phyloP scores from a whole-genome alignment of 2,797 vertebrate genomes.

The Diceros bicornis region DNA sequence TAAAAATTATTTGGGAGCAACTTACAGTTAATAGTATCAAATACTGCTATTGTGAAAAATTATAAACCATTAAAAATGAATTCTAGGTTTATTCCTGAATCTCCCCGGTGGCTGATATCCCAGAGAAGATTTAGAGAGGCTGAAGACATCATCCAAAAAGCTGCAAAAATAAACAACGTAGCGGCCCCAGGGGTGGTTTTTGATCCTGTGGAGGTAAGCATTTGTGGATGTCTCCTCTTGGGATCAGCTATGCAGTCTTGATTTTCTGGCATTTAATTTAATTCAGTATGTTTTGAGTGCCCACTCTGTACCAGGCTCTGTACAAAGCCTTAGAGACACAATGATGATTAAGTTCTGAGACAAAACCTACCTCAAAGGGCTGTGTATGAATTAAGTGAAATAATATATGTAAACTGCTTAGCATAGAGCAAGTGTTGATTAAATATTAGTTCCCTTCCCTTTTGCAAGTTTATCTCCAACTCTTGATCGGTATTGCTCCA shows the following conservation, averaged over 20 bases:
- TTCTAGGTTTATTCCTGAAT: conserved; percentile 96
- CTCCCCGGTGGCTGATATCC: conserved; percentile 96
- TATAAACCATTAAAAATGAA: conserved; percentile 61
- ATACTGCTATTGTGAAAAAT: background rate
- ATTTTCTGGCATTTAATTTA: conserved; percentile 14
- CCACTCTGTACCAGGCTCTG: background rate
- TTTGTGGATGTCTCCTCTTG: background rate
- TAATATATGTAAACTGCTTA: conserved; percentile 1
- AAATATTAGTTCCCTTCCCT: conserved; percentile 19
- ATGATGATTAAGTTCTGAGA: background rate
- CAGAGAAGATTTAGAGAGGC: conserved; percentile 94
- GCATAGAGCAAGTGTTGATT: background rate
- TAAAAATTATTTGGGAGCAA: conserved; percentile 8
- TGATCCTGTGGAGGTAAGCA: conserved; percentile 89
- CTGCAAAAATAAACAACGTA: conserved; percentile 93
- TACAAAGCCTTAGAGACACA: background rate
- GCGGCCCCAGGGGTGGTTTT: conserved; percentile 91
- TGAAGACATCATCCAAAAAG: conserved; percentile 92
- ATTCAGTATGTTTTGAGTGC: background rate
- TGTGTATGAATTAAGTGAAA: conserved; percentile 16
- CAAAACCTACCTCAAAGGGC: background rate
- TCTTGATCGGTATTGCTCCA: background rate
- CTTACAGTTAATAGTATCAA: background rate
- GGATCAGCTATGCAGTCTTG: background rate
- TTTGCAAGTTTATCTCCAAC: background rate